Conservation (phyloP, 2,888 invertebrate species). For the Anthophora plumipes region DNA sequence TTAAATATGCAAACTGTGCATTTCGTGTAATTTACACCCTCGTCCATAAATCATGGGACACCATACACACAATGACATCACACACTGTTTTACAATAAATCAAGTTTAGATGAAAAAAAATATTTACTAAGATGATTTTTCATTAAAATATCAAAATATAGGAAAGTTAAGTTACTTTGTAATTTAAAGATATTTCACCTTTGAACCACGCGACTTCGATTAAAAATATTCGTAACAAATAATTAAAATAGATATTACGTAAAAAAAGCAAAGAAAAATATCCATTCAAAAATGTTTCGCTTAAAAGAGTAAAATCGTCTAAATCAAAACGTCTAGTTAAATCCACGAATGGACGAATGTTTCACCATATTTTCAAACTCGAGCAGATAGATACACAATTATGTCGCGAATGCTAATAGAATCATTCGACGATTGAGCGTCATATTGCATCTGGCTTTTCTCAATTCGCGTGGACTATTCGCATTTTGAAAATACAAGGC, state of each 20-base stretch:
- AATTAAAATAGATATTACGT: background rate
- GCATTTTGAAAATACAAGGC: constrained; percentile 22
- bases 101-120: no score
- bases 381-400: constrained; percentile 2
- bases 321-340: background rate
- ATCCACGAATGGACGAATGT: background rate
- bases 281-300: background rate
- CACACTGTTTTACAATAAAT: no score
- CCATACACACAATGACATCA: no score
- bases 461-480: background rate
- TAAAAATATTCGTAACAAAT: background rate
- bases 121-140: no score
- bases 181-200: no score
- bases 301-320: background rate
- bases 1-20: no score
- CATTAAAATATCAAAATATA: no score
- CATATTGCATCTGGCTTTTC: background rate
- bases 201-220: background rate
- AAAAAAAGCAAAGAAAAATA: no score
- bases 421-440: constrained; percentile 8
- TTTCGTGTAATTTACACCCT: no score
- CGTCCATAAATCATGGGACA: no score
- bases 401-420: constrained; percentile 18
- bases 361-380: background rate
- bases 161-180: no score